Evolutionary conservation across 2,113 vertebrate species (phyloP).

Genomic region (Piaya cayana): DNA sequence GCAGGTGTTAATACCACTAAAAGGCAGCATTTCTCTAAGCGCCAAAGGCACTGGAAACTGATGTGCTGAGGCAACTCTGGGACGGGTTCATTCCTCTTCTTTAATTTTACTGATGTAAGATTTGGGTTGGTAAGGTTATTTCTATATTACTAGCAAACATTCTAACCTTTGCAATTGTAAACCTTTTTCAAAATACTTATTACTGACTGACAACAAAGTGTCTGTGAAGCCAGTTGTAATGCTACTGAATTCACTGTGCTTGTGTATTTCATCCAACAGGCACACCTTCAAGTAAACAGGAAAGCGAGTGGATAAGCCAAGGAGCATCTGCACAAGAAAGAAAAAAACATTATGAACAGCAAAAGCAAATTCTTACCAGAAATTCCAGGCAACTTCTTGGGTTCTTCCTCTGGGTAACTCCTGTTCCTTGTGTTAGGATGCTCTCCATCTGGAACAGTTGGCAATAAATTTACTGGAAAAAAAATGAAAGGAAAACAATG

Average conservation of each 20-base stretch:
- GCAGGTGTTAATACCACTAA: neutral
- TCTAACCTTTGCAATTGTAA: neutral
- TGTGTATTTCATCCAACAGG: neutral
- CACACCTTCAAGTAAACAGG: neutral
- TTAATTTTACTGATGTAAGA: neutral
- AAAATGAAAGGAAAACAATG: neutral
- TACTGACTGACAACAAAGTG: neutral
- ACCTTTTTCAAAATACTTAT: neutral
- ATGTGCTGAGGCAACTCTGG: neutral
- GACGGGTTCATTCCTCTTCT: neutral
- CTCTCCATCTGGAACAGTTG: neutral
- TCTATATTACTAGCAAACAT: neutral
- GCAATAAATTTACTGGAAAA: neutral
- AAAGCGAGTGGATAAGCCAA: neutral
- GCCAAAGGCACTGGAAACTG: neutral
- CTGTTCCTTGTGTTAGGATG: neutral
- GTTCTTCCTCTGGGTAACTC: neutral
- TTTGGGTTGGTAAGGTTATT: neutral
- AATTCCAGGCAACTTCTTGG: neutral
- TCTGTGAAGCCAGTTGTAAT: neutral
- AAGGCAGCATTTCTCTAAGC: neutral
- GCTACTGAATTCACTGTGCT: neutral
- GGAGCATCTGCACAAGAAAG: neutral
- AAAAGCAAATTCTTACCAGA: constrained; percentile 12
- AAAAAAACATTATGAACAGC: neutral